A percentile compares a stretch with the other conserved stretches of the same genome.
Evolutionary conservation across 2,797 vertebrate species (phyloP).

Genomic region (Sebastes flavidus): DNA sequence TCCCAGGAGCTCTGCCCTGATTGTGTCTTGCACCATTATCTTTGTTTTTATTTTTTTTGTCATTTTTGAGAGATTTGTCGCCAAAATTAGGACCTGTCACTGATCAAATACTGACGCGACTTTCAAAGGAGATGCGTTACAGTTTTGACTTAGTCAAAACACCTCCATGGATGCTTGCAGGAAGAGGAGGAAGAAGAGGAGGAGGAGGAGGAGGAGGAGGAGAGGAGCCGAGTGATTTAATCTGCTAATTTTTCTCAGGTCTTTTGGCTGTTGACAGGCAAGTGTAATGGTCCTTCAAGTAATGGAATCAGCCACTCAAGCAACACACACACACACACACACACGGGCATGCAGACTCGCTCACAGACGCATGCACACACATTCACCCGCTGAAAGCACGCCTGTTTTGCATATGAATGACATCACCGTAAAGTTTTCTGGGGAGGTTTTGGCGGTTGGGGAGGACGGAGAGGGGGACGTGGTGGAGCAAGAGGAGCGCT

Average conservation of each 20-base stretch:
- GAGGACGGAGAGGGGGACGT: conserved; percentile 47
- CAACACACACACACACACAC: conserved; percentile 65
- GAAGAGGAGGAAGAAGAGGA: neutral
- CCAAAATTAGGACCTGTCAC: conserved; percentile 54
- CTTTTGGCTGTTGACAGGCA: conserved; percentile 81
- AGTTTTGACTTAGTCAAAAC: conserved; percentile 56
- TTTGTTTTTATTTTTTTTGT: conserved; percentile 31
- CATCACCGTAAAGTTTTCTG: conserved; percentile 74
- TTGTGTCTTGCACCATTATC: conserved; percentile 42
- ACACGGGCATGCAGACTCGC: conserved; percentile 29
- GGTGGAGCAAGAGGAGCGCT: conserved; percentile 31
- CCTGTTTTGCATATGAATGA: conserved; percentile 82
- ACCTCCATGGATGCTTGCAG: conserved; percentile 7
- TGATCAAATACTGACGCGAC: conserved; percentile 28
- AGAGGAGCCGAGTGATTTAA: conserved; percentile 69
- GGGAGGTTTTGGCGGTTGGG: conserved; percentile 66
- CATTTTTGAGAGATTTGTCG: conserved; percentile 41
- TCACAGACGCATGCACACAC: conserved; percentile 52
- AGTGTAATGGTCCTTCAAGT: conserved; percentile 83
- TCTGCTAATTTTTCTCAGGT: conserved; percentile 80
- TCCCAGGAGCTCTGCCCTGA: conserved; percentile 46
- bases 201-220: conserved; percentile 29
- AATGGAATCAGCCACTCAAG: conserved; percentile 83
- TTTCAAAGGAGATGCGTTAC: conserved; percentile 27
- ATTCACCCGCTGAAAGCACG: conserved; percentile 69